phyloP scores from a whole-genome alignment of 2,113 vertebrate genomes.

The Scalopus aquaticus region DNA sequence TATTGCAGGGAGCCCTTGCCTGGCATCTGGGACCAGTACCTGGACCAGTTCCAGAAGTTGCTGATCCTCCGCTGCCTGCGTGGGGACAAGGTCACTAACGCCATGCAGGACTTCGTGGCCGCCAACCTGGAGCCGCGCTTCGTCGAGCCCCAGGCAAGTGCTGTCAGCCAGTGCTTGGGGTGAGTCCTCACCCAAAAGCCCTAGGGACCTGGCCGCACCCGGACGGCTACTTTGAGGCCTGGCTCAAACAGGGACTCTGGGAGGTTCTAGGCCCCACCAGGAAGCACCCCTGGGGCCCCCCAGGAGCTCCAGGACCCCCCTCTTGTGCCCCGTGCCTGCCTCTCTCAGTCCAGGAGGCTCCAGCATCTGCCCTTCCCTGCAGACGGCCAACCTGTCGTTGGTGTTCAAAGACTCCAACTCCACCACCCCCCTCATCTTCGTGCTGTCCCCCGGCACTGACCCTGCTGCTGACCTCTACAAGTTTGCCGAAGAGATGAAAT shows the following conservation, averaged over 20 bases:
- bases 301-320: neutral
- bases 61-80: conserved; percentile 92
- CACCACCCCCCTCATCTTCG: conserved; percentile 90
- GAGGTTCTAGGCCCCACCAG: neutral
- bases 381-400: conserved; percentile 90
- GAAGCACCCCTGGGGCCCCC: neutral
- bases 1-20: conserved; percentile 89
- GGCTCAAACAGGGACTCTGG: neutral
- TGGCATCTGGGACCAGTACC: conserved; percentile 84
- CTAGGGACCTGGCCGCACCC: neutral
- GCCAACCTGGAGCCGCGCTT: conserved; percentile 89
- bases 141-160: conserved; percentile 92
- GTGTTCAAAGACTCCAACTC: conserved; percentile 91
- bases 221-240: neutral
- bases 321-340: neutral
- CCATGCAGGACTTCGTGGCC: conserved; percentile 94
- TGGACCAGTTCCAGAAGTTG: conserved; percentile 93
- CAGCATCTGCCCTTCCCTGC: conserved; percentile 44
- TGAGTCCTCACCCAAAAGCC: neutral
- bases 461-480: conserved; percentile 93
- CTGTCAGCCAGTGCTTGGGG: neutral
- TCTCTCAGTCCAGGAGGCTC: neutral
- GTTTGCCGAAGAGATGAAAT: conserved; percentile 94
- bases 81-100: conserved; percentile 90
- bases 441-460: conserved; percentile 93